phyloP scores from a whole-genome alignment of 2,888 invertebrate species.

The Nemoura dubitans region DNA sequence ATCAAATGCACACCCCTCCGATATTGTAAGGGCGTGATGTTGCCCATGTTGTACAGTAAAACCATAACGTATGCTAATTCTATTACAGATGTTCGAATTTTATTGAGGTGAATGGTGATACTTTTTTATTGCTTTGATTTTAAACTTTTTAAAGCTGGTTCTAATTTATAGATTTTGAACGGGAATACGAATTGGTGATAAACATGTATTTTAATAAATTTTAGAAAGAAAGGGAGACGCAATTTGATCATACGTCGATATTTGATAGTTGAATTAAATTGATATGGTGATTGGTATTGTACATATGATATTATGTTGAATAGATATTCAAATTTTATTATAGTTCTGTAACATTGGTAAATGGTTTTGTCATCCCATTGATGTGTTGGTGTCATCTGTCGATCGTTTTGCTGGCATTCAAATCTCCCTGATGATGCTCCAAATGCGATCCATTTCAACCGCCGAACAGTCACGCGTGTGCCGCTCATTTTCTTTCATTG shows the following conservation, averaged over 20 bases:
- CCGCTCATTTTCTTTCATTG: background rate
- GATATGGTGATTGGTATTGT: constrained; percentile 12
- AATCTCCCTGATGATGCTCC: background rate
- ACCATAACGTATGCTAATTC: constrained; percentile 36
- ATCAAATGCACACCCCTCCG: constrained; percentile 14
- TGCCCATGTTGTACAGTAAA: background rate
- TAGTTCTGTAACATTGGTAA: background rate
- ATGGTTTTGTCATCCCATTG: constrained; percentile 3
- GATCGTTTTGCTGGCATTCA: background rate
- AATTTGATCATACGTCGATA: background rate
- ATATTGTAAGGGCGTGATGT: constrained; percentile 36
- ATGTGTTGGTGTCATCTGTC: background rate
- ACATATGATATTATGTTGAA: background rate
- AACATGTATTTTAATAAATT: background rate
- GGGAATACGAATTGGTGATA: background rate
- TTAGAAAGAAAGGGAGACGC: background rate
- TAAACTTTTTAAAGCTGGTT: constrained; percentile 20
- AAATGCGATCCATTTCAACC: background rate
- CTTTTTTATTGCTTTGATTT: constrained; percentile 15
- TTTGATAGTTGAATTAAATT: background rate
- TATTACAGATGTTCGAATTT: background rate
- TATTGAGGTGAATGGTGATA: constrained; percentile 17
- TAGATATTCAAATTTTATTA: background rate
- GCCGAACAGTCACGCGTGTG: background rate
- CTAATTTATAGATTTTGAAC: constrained; percentile 31